Base-by-base conservation (phyloP, 2,113 vertebrate species). In the Aleadryas rufinucha region DNA sequence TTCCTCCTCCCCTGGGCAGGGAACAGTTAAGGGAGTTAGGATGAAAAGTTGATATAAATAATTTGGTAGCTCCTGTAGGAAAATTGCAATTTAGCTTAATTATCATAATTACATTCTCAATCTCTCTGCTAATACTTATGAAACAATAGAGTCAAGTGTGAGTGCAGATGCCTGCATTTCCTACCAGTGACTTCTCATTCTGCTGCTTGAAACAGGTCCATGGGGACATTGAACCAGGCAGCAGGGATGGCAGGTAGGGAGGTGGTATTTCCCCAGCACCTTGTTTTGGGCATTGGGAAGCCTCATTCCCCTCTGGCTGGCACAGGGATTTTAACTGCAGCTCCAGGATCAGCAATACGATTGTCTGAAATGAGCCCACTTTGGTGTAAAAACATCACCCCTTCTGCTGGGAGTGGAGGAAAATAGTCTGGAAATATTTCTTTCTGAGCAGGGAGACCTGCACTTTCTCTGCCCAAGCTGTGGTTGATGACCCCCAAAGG, bases 71-170 rank as follows among this genome's bases (percentile, higher is more conserved):
- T 95, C 91, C 89, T 79, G 47, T 79, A 87, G 84, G 84, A 93
- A 97, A 75, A 90, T 69, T 74, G 90, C 2, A 7, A 95, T 86
- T 90, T 77, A 81, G 75, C 50, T 87, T 86, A 80, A 95, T 97
- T 95, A 95, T 91, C 81, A 39, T 91, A 84, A 96, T 95, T 91
- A 92, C 57, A 85, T 93, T 96, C 94, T 94, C 89, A 94, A 33
- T 89, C 89, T 91, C 80, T 84, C 53, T 91, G 65, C 52, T 93
- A 92, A 91, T 95, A 89, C 91, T 76, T 89, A 57, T 0, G 26
- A 76, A 92, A 89, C 81, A 95, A 89, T 93, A 91, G 91, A 89
- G 41, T 49, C 26, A 84, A 78, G 87, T 54, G 86, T 54, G 72
- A 72, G 56, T 28, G 49, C 89, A 81, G 80, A 65, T 47, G 26